Percentiles rank a stretch among this genome's conserved stretches.
Conservation (phyloP, 2,888 invertebrate species). For the Stenichneumon culpator region DNA sequence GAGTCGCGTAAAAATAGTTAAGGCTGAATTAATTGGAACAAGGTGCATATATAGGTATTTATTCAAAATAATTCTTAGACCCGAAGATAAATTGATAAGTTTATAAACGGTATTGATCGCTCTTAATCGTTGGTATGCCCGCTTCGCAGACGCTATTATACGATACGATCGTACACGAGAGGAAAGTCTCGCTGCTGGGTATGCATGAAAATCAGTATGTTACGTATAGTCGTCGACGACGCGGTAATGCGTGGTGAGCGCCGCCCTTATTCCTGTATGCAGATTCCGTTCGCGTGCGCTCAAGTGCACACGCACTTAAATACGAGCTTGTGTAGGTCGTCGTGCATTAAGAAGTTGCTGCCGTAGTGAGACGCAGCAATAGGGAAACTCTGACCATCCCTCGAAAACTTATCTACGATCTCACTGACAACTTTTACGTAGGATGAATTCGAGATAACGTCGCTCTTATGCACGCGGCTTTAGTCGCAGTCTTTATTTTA, state of each 20-base stretch:
- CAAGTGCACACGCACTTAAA: constrained; percentile 69
- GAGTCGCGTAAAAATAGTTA: neutral
- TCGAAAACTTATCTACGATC: constrained; percentile 50
- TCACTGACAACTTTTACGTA: constrained; percentile 54
- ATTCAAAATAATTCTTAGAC: neutral
- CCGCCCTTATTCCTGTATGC: constrained; percentile 70
- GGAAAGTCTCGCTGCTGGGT: constrained; percentile 32
- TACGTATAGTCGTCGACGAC: constrained; percentile 19
- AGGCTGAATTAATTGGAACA: neutral
- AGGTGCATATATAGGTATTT: neutral
- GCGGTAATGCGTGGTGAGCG: constrained; percentile 41
- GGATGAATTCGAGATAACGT: constrained; percentile 56
- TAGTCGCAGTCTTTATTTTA: constrained; percentile 29
- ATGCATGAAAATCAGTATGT: constrained; percentile 41
- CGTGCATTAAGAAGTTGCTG: neutral
- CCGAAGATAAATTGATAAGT: neutral
- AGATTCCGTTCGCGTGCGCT: constrained; percentile 75
- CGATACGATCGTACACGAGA: constrained; percentile 48
- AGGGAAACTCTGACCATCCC: constrained; percentile 38
- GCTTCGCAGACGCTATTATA: constrained; percentile 31
- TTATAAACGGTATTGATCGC: constrained; percentile 48
- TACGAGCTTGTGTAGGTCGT: constrained; percentile 7
- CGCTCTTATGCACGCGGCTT: constrained; percentile 27
- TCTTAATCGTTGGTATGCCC: constrained; percentile 48
- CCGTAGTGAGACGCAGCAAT: neutral